Conservation (phyloP, 2,888 invertebrate genomes). For the Meghimatium bilineatum region DNA sequence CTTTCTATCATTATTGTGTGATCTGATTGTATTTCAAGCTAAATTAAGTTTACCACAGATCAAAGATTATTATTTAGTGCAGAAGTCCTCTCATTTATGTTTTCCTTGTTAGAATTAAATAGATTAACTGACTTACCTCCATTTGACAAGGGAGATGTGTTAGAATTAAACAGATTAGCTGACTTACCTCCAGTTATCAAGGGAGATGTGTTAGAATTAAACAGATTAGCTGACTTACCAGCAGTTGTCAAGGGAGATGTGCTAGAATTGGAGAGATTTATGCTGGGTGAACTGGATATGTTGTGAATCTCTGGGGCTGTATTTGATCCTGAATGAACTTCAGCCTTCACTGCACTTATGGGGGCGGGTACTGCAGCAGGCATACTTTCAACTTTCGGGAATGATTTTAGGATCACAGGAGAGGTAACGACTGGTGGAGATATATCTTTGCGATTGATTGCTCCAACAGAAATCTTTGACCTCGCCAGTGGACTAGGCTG, state of each 20-base stretch:
- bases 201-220: constrained; percentile 36
- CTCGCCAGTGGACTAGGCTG: constrained; percentile 47
- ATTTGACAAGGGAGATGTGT: constrained; percentile 36
- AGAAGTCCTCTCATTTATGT: no score
- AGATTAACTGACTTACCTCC: constrained; percentile 42
- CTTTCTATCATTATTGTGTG: no score
- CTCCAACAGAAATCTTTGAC: constrained; percentile 40
- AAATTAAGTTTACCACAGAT: no score
- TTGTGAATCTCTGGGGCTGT: neutral
- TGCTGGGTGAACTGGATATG: constrained; percentile 21
- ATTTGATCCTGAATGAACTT: neutral
- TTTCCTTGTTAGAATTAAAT: no score
- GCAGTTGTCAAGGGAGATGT: constrained; percentile 32
- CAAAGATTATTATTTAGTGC: no score
- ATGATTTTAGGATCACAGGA: constrained; percentile 55
- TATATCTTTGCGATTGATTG: constrained; percentile 49
- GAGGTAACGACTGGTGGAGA: constrained; percentile 62
- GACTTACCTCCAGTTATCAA: constrained; percentile 37
- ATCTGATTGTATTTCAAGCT: no score
- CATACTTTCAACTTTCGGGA: constrained; percentile 45
- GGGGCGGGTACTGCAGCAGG: constrained; percentile 3
- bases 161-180: constrained; percentile 29
- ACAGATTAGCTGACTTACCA: constrained; percentile 39
- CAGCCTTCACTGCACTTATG: neutral
- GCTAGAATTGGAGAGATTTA: constrained; percentile 36